A percentile compares a stretch with the other conserved stretches of the same genome.
phyloP scores from a whole-genome alignment of 2,113 vertebrate genomes.

The Crotalus tigris region DNA sequence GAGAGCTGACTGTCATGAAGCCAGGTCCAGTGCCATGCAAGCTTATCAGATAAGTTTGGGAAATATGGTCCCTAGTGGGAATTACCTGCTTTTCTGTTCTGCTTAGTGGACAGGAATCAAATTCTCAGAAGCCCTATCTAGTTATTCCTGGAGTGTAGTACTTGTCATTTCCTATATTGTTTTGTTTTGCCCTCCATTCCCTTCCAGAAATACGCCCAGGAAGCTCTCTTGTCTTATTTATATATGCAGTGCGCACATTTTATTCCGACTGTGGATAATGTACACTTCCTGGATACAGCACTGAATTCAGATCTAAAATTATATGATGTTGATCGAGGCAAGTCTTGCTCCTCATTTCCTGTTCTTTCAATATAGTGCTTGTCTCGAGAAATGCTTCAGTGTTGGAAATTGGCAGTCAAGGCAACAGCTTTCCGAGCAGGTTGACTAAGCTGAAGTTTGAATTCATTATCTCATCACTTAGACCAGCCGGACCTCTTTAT shows the following conservation, averaged over 20 bases:
- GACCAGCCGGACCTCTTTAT: background rate
- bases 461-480: background rate
- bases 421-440: background rate
- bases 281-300: background rate
- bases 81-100: background rate
- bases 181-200: background rate
- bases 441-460: background rate
- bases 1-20: background rate
- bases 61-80: background rate
- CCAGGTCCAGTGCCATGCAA: background rate
- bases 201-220: background rate
- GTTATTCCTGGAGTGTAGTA: background rate
- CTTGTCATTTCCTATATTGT: background rate
- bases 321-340: background rate
- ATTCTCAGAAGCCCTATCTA: background rate
- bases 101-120: background rate
- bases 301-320: background rate
- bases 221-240: background rate
- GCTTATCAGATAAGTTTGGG: background rate
- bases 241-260: background rate
- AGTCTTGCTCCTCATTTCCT: background rate
- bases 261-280: background rate
- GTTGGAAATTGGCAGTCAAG: background rate
- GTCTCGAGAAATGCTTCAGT: background rate
- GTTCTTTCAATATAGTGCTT: background rate